Percentiles rank a stretch among this genome's conserved stretches.
phyloP scores from a whole-genome alignment of 2,113 vertebrate genomes.

The Calyptomena viridis region DNA sequence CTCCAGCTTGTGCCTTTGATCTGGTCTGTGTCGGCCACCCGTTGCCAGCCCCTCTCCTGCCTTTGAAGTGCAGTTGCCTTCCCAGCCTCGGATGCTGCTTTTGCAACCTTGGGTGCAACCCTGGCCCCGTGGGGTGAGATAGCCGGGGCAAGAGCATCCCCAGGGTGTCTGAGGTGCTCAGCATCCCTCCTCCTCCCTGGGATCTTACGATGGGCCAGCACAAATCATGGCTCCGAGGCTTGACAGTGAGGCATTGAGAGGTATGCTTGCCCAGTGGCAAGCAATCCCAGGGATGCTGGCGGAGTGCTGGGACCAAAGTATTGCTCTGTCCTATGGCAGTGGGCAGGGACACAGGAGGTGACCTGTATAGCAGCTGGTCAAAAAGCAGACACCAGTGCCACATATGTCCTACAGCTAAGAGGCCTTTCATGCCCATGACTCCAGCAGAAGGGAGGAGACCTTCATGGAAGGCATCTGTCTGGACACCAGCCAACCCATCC shows the following conservation, averaged over 20 bases:
- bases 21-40: constrained; percentile 41
- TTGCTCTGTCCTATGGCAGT: neutral
- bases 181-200: neutral
- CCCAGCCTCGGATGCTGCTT: neutral
- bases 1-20: constrained; percentile 76
- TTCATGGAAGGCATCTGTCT: neutral
- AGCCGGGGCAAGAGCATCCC: neutral
- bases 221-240: fast-evolving
- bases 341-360: neutral
- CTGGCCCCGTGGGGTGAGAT: neutral
- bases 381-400: neutral
- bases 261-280: neutral
- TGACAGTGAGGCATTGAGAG: neutral
- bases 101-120: neutral
- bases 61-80: constrained; percentile 56
- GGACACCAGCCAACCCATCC: neutral
- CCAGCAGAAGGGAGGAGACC: neutral
- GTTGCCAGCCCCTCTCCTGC: constrained; percentile 51
- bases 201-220: neutral
- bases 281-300: neutral
- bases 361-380: neutral
- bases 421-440: fast-evolving
- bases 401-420: neutral
- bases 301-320: neutral
- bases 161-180: neutral